These are phyloP conservation scores for Danio choprae DNA, from an alignment of 2,797 vertebrate species.

Conservation along the genomic window DNA sequence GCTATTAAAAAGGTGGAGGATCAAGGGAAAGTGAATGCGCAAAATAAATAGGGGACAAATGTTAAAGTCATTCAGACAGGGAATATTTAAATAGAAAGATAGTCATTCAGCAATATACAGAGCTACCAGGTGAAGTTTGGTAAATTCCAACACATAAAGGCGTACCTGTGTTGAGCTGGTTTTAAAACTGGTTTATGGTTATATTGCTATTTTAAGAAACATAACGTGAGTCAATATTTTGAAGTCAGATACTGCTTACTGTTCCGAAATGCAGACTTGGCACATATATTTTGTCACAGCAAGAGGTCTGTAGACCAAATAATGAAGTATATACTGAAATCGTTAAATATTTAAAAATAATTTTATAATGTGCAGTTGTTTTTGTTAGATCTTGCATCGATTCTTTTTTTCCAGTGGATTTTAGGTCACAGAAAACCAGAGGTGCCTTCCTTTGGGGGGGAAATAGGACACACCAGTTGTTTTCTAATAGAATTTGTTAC, in stretches of 20 bases:
- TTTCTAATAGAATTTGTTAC: conserved; percentile 30
- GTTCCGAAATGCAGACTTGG: conserved; percentile 7
- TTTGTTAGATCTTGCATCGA: conserved; percentile 13
- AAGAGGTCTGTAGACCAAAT: not conserved
- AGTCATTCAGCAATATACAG: not conserved
- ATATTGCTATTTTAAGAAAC: not conserved
- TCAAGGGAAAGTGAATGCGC: conserved; percentile 89
- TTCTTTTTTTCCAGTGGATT: conserved; percentile 2
- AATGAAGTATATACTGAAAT: not conserved
- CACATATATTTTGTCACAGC: conserved; percentile 13
- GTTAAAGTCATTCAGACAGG: not conserved
- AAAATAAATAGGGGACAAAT: conserved; percentile 65
- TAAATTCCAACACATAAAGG: not conserved
- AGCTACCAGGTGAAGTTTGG: conserved; percentile 20
- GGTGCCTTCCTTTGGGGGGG: conserved; percentile 19
- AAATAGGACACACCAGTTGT: conserved; percentile 19
- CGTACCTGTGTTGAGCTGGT: not conserved
- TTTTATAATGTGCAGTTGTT: not conserved
- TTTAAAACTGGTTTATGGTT: conserved; percentile 1
- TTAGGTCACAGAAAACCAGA: conserved; percentile 6
- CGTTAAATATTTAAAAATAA: not conserved
- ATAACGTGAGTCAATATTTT: not conserved
- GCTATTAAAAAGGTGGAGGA: conserved; percentile 98
- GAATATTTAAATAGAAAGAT: not conserved
- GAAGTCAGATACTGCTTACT: not conserved